Percentiles rank a stretch among this genome's conserved stretches.
Evolutionary conservation across 2,113 vertebrate species (phyloP).

Genomic region (Phylloscopus trochiloides): DNA sequence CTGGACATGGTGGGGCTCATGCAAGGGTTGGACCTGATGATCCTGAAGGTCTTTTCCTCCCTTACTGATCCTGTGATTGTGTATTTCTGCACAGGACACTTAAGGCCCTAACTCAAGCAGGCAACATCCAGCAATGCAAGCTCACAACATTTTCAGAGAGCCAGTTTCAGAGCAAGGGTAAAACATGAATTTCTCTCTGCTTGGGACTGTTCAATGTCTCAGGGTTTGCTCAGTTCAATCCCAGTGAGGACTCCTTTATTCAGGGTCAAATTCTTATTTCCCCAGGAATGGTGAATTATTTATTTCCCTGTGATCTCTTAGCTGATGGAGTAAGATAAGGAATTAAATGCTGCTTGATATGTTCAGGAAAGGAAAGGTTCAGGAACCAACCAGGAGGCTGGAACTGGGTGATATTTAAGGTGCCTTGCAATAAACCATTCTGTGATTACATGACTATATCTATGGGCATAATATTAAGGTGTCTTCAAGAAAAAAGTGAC

Average conservation of each 20-base stretch:
- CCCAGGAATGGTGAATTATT: background rate
- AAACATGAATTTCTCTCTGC: background rate
- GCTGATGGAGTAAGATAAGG: background rate
- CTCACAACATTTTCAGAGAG: background rate
- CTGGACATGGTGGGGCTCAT: background rate
- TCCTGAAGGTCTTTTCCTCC: background rate
- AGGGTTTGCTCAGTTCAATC: background rate
- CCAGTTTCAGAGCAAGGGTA: background rate
- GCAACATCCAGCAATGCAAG: background rate
- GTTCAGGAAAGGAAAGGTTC: background rate
- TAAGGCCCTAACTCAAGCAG: background rate
- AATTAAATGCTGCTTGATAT: background rate
- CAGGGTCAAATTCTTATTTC: background rate
- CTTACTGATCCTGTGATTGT: background rate
- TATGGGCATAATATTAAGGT: background rate
- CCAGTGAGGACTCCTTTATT: background rate
- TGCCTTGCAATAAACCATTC: background rate
- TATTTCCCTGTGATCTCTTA: background rate
- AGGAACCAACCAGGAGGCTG: background rate
- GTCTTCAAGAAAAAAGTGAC: background rate
- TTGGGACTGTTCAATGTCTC: background rate
- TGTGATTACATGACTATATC: background rate
- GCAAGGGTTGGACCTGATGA: background rate
- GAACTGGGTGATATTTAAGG: too few relatives aligned
- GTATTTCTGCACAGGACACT: background rate